Evolutionary conservation across 2,113 vertebrate genomes (phyloP).

Genomic region (Mus spicilegus): DNA sequence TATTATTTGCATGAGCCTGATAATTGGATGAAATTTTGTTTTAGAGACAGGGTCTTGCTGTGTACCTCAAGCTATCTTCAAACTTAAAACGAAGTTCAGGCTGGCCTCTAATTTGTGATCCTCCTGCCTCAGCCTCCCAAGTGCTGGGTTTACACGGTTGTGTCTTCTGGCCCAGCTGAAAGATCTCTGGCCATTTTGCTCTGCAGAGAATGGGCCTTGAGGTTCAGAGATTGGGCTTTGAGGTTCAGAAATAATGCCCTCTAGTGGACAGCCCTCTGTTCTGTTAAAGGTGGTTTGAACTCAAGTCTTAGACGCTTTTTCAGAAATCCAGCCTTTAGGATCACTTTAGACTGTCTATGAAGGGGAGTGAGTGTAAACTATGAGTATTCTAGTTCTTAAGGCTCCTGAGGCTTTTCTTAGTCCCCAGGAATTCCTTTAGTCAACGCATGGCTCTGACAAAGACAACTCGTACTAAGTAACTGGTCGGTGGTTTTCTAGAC

Average conservation of each 20-base stretch:
- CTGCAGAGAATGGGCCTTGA: not conserved
- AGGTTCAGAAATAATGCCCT: slow-evolving; percentile 29
- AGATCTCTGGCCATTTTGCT: not conserved
- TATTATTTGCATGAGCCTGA: slow-evolving; percentile 25
- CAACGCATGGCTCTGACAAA: not conserved
- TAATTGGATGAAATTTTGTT: not conserved
- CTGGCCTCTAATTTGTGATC: not conserved
- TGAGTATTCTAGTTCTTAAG: not conserved
- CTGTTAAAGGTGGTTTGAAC: not conserved
- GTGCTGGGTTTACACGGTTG: not conserved
- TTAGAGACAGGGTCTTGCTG: not conserved
- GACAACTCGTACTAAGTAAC: not conserved
- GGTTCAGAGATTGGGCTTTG: slow-evolving; percentile 31
- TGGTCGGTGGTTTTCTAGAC: slow-evolving; percentile 8
- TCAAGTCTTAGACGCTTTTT: not conserved
- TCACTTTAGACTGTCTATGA: not conserved
- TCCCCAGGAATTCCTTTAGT: not conserved
- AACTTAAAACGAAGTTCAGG: not conserved
- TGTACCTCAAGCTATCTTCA: not conserved
- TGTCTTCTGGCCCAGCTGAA: not conserved
- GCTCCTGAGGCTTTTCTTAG: not conserved
- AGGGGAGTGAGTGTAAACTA: not conserved
- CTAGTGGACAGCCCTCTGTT: not conserved
- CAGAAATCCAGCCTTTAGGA: not conserved
- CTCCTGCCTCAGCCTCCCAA: not conserved